These are phyloP conservation scores for Heptranchias perlo DNA, from an alignment of 2,113 vertebrate species.

Conservation along the genomic window DNA sequence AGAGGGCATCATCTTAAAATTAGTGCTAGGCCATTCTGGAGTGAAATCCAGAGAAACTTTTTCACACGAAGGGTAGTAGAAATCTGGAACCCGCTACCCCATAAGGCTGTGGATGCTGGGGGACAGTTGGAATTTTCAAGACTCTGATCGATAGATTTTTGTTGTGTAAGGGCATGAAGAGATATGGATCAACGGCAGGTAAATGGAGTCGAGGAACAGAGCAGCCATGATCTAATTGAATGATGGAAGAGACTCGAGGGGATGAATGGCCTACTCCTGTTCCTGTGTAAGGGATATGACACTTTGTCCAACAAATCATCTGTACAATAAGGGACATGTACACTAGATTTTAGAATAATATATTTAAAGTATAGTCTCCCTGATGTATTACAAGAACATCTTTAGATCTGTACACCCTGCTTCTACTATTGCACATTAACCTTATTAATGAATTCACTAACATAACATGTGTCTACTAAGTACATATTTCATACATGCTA, in stretches of 20 bases:
- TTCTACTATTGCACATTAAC: background rate
- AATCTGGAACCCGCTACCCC: background rate
- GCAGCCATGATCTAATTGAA: background rate
- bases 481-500: background rate
- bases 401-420: no score
- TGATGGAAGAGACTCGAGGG: background rate
- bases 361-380: background rate
- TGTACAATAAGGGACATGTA: no score
- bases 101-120: background rate
- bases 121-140: background rate
- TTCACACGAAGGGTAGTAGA: background rate
- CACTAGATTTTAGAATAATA: background rate
- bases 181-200: background rate
- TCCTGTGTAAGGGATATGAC: background rate
- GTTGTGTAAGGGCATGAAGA: background rate
- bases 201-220: background rate
- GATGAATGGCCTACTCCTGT: background rate
- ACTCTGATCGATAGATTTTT: background rate
- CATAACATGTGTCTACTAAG: background rate
- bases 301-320: background rate
- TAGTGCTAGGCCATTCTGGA: background rate
- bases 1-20: background rate
- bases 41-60: background rate
- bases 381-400: background rate
- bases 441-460: background rate